phyloP scores from a whole-genome alignment of 2,113 vertebrate genomes.

The Xyrauchen texanus region DNA sequence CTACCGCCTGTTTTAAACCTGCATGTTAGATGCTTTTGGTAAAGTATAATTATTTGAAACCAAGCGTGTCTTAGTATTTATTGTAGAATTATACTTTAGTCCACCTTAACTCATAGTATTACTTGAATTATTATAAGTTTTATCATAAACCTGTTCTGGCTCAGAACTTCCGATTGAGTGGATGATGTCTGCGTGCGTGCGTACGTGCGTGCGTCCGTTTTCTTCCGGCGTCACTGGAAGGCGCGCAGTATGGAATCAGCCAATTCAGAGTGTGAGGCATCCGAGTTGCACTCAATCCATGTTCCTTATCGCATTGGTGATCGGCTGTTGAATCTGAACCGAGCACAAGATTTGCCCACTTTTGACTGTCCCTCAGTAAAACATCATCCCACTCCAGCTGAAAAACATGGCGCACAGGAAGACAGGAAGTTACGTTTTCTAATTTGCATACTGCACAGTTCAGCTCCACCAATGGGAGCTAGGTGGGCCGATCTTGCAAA shows the following conservation, averaged over 20 bases:
- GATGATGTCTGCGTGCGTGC: constrained; percentile 39
- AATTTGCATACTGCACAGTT: constrained; percentile 51
- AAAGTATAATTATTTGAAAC: no score
- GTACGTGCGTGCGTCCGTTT: constrained; percentile 12
- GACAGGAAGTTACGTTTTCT: constrained; percentile 60
- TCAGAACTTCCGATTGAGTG: constrained; percentile 41
- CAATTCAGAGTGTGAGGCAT: constrained; percentile 15
- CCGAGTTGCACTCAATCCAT: background rate
- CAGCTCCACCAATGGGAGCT: constrained; percentile 80
- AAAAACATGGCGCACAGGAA: constrained; percentile 65
- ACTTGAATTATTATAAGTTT: background rate
- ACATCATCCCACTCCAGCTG: constrained; percentile 46
- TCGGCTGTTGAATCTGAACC: background rate
- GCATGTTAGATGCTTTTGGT: no score
- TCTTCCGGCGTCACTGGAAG: constrained; percentile 60
- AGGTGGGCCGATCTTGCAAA: constrained; percentile 67
- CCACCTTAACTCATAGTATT: background rate
- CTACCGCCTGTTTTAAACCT: no score
- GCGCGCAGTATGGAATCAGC: constrained; percentile 46
- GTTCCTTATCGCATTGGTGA: background rate
- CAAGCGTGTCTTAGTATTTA: background rate
- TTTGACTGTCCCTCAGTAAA: constrained; percentile 47
- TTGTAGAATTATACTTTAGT: background rate
- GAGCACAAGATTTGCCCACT: constrained; percentile 11
- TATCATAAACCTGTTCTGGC: constrained; percentile 13